phyloP scores from a whole-genome alignment of 2,797 vertebrate genomes.

The Threskiornis aethiopicus region DNA sequence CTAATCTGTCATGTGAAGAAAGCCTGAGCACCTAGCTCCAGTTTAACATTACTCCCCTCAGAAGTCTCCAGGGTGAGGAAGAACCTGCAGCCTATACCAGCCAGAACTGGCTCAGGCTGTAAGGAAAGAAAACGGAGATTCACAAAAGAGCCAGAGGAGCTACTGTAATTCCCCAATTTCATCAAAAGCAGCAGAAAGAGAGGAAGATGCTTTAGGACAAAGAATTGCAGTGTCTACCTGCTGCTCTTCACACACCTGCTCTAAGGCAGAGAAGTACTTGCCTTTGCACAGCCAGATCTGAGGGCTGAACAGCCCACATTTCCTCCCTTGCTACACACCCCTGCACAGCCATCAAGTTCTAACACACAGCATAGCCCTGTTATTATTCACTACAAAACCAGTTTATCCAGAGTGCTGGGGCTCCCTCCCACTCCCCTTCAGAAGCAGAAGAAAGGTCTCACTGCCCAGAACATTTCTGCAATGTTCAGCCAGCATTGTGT shows the following conservation, averaged over 20 bases:
- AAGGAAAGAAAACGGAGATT: not conserved
- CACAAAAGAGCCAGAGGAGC: not conserved
- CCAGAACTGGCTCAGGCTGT: not conserved
- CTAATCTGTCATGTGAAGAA: not conserved
- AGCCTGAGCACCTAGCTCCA: not conserved
- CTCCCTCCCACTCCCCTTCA: not conserved
- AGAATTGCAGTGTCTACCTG: not conserved
- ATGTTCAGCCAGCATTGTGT: not conserved
- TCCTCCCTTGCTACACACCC: not conserved
- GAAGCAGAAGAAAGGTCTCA: not conserved
- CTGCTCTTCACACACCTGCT: not conserved
- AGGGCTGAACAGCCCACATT: not conserved
- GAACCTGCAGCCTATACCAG: not conserved
- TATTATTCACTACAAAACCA: not conserved
- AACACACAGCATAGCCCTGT: not conserved
- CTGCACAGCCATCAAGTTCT: not conserved
- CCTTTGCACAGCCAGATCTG: not conserved
- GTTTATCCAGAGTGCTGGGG: too few species aligned
- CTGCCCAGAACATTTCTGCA: not conserved
- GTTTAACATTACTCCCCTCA: not conserved
- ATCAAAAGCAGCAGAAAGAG: not conserved
- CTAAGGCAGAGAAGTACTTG: not conserved
- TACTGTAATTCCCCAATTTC: not conserved
- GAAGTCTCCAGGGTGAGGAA: not conserved
- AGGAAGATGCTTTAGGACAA: not conserved